A percentile compares a stretch with the other conserved stretches of the same genome.
Conservation (phyloP, 2,888 invertebrate genomes). For the Meloe dianella region DNA sequence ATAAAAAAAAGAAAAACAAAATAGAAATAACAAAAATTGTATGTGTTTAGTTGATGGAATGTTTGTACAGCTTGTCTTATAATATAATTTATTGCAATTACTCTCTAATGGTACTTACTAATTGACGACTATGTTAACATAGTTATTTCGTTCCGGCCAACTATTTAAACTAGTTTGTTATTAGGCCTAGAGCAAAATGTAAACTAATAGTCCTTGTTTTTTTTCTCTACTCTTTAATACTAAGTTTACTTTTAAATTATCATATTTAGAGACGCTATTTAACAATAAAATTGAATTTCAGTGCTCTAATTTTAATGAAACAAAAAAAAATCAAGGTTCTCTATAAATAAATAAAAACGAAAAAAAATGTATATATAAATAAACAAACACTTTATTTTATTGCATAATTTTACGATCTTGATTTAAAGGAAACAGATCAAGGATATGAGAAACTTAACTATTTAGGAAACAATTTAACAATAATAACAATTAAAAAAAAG, state of each 20-base stretch:
- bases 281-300: not conserved
- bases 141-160: constrained; percentile 29
- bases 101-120: constrained; percentile 35
- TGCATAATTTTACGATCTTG: constrained; percentile 6
- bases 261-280: not conserved
- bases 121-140: constrained; percentile 39
- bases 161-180: constrained; percentile 33
- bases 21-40: constrained; percentile 29
- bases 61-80: constrained; percentile 31
- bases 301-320: constrained; percentile 11
- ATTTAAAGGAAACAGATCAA: constrained; percentile 17
- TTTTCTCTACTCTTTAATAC: not conserved
- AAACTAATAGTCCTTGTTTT: constrained; percentile 6
- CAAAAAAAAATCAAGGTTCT: constrained; percentile 4
- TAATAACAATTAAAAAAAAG: too few species aligned
- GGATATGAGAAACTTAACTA: constrained; percentile 2
- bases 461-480: constrained; percentile 10
- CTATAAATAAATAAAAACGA: constrained; percentile 8
- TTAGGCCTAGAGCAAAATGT: constrained; percentile 21
- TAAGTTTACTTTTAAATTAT: not conserved
- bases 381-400: not conserved
- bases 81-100: constrained; percentile 40
- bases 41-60: constrained; percentile 19
- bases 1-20: not conserved
- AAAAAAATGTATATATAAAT: too few species aligned